These are phyloP conservation scores for Cebidichthys violaceus DNA, from an alignment of 2,113 vertebrate species.

Conservation along the genomic window DNA sequence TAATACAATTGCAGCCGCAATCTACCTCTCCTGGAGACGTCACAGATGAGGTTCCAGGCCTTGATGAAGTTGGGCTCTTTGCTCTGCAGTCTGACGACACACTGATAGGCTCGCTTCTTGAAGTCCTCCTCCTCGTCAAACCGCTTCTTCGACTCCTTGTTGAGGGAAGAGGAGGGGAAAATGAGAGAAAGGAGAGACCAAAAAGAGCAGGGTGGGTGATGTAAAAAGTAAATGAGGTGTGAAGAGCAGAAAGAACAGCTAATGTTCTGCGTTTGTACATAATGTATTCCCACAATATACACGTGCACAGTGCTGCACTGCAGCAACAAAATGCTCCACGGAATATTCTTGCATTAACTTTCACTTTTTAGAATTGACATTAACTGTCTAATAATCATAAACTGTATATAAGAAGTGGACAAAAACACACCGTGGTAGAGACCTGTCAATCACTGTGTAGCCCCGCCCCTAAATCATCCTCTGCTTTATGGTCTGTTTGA, in stretches of 20 bases:
- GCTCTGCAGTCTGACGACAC: conserved; percentile 95
- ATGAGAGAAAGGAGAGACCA: neutral
- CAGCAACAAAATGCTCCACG: neutral
- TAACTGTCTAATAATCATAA: neutral
- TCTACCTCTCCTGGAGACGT: conserved; percentile 92
- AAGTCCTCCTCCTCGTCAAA: conserved; percentile 97
- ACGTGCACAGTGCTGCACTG: neutral
- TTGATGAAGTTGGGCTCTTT: conserved; percentile 92
- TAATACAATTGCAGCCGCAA: neutral
- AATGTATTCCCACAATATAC: neutral
- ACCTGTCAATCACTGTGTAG: no score
- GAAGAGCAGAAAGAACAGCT: conserved; percentile 1
- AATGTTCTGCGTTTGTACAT: neutral
- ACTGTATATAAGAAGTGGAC: neutral
- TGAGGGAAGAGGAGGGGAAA: conserved; percentile 7
- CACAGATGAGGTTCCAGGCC: conserved; percentile 96
- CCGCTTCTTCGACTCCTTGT: conserved; percentile 95
- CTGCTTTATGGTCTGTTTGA: no score
- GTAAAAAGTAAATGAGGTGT: conserved; percentile 14
- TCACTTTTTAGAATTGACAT: neutral
- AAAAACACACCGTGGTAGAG: no score
- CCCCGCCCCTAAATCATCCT: no score
- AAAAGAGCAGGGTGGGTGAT: neutral
- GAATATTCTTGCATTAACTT: neutral
- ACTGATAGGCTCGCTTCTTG: conserved; percentile 94